A percentile compares a stretch with the other conserved stretches of the same genome.
These are phyloP conservation scores for Argyra leucocephala DNA, from an alignment of 2,888 invertebrate genomes.

Conservation along the genomic window DNA sequence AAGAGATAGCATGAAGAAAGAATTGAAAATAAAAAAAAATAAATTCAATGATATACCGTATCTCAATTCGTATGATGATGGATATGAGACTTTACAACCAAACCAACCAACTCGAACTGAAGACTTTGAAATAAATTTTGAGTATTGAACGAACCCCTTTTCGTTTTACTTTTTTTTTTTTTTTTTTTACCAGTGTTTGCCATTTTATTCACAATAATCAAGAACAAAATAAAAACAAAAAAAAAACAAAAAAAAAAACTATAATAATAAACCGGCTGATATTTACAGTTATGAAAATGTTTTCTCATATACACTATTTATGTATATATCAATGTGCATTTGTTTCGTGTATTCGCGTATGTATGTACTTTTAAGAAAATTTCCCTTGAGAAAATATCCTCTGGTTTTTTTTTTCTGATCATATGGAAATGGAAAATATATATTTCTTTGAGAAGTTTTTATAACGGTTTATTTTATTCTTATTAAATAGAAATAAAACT, in stretches of 20 bases:
- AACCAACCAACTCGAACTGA: conserved; percentile 3
- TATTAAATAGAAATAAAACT: neutral
- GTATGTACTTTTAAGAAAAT: neutral
- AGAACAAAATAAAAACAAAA: neutral
- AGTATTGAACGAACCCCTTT: conserved; percentile 6
- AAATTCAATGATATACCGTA: no score
- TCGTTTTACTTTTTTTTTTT: no score
- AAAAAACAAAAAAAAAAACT: neutral
- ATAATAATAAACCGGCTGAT: no score
- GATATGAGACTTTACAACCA: neutral
- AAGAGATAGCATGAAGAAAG: neutral
- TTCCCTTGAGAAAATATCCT: neutral
- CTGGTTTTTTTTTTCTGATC: neutral
- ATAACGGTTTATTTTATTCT: neutral
- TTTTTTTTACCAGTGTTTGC: neutral
- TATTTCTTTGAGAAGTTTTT: neutral
- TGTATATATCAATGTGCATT: no score
- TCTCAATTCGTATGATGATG: neutral
- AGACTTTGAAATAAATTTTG: neutral
- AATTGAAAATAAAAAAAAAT: neutral
- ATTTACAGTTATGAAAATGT: no score
- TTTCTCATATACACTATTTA: no score
- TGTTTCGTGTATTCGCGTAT: no score
- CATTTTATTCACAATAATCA: neutral
- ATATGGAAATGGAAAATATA: neutral